Conservation (phyloP, 92 coral and sea anemone genomes). For the Phenganax stokvisi region DNA sequence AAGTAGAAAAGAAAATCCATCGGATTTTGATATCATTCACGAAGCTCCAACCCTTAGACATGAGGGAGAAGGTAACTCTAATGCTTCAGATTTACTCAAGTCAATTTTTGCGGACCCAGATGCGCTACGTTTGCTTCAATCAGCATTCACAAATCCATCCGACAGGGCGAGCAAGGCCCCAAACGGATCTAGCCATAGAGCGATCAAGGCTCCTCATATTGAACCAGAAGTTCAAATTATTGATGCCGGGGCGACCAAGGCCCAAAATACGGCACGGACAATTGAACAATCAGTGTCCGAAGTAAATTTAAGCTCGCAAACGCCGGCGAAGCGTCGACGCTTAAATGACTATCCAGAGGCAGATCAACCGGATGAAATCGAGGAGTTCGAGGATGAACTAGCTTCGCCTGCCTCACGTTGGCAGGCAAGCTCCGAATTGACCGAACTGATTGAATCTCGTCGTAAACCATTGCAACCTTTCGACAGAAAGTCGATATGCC, state of each 20-base stretch:
- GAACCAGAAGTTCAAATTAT: conserved; percentile 18
- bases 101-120: conserved; percentile 1
- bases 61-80: no score
- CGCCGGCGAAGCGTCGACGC: neutral
- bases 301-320: neutral
- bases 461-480: neutral
- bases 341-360: neutral
- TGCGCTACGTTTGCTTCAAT: neutral
- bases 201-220: neutral
- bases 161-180: neutral
- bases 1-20: no score
- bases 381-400: neutral
- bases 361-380: neutral
- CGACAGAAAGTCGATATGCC: neutral
- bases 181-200: neutral
- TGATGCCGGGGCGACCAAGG: conserved; percentile 21
- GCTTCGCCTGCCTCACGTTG: conserved; percentile 13
- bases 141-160: neutral
- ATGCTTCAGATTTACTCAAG: neutral
- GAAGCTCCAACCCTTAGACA: no score
- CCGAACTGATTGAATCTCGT: conserved; percentile 1
- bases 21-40: no score
- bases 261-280: neutral
- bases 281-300: conserved; percentile 4
- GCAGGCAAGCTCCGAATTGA: conserved; percentile 1